Evolutionary conservation across 2,888 invertebrate genomes (phyloP).

Genomic region (Sipha maydis): DNA sequence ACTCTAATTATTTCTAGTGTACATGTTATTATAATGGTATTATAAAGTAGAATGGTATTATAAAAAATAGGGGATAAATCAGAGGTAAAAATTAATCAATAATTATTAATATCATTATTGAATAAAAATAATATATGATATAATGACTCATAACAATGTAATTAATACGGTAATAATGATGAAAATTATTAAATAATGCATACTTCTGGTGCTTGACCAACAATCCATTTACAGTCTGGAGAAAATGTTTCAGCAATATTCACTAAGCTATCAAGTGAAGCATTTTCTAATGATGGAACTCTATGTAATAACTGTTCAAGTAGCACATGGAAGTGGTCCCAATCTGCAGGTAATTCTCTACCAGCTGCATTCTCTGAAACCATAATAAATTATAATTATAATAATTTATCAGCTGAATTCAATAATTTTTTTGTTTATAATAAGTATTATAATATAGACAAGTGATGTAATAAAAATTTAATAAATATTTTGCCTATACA

Average conservation of each 20-base stretch:
- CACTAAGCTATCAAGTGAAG: conserved; percentile 81
- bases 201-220: conserved; percentile 94
- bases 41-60: too few relatives aligned
- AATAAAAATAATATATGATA: too few relatives aligned
- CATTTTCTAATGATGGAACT: conserved; percentile 81
- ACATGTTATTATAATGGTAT: too few relatives aligned
- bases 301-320: conserved; percentile 86
- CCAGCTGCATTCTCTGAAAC: conserved; percentile 67
- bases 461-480: too few relatives aligned
- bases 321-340: conserved; percentile 95
- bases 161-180: background rate
- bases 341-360: conserved; percentile 83
- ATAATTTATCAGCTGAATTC: too few relatives aligned
- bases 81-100: too few relatives aligned
- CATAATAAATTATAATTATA: background rate
- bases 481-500: background rate
- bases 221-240: conserved; percentile 95
- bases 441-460: too few relatives aligned
- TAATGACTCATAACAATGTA: too few relatives aligned
- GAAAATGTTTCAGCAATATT: conserved; percentile 96
- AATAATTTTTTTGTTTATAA: too few relatives aligned
- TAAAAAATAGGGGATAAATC: too few relatives aligned
- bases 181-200: conserved; percentile 61
- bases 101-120: too few relatives aligned
- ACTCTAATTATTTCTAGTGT: too few relatives aligned